Evolutionary conservation across 2,888 invertebrate genomes (phyloP).

Genomic region (Cepaea hortensis): DNA sequence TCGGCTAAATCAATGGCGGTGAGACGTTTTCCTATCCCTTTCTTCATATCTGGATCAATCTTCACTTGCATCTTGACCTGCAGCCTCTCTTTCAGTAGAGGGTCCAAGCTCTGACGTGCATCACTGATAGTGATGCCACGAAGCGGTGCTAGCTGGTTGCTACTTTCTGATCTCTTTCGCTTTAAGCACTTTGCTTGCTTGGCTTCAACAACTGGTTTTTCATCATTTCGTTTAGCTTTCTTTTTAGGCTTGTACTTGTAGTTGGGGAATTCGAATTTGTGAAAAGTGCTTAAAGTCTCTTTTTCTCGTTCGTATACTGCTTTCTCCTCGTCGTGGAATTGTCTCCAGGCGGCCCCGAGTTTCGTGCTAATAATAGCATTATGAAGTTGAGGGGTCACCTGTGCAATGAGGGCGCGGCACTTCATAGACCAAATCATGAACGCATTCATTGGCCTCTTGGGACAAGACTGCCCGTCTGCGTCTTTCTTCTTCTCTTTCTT

Average conservation of each 20-base stretch:
- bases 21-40: constrained; percentile 39
- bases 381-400: constrained; percentile 42
- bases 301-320: constrained; percentile 41
- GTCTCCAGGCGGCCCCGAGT: constrained; percentile 39
- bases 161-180: constrained; percentile 17
- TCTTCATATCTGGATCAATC: constrained; percentile 43
- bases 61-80: constrained; percentile 43
- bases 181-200: constrained; percentile 28
- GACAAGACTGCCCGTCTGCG: constrained; percentile 34
- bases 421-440: constrained; percentile 48
- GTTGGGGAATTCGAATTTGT: constrained; percentile 40
- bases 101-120: constrained; percentile 29
- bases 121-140: constrained; percentile 37
- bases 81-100: constrained; percentile 25
- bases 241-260: constrained; percentile 46
- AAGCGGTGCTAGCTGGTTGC: constrained; percentile 13
- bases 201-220: constrained; percentile 11
- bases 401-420: constrained; percentile 43
- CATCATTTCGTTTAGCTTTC: constrained; percentile 37
- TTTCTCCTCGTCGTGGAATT: constrained; percentile 34
- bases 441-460: constrained; percentile 48
- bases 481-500: constrained; percentile 49
- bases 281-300: constrained; percentile 26
- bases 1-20: constrained; percentile 45
- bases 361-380: constrained; percentile 45